These are phyloP conservation scores for Leptobrachium ailaonicum DNA, from an alignment of 2,113 vertebrate species.

Conservation along the genomic window DNA sequence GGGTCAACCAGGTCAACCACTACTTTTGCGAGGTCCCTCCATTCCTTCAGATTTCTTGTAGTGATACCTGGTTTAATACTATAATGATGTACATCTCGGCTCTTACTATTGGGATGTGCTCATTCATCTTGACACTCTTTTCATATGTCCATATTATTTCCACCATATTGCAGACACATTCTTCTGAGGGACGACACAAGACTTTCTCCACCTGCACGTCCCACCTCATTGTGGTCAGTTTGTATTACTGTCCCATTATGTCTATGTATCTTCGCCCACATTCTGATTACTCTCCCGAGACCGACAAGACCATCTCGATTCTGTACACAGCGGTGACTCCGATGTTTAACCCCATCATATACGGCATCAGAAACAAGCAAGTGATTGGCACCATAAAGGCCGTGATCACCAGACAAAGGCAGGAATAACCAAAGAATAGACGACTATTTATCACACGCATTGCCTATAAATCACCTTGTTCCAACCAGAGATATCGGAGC, in stretches of 20 bases:
- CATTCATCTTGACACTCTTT: not conserved
- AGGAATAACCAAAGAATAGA: too few species aligned
- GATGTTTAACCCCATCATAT: conserved; percentile 27
- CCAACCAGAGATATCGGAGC: too few species aligned
- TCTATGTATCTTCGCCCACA: conserved; percentile 4
- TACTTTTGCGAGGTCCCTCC: not conserved
- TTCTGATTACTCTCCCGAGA: not conserved
- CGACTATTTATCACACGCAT: too few species aligned
- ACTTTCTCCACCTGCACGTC: conserved; percentile 9
- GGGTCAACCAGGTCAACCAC: not conserved
- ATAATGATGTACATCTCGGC: not conserved
- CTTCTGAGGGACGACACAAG: not conserved
- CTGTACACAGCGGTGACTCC: conserved; percentile 25
- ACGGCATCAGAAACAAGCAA: conserved; percentile 30
- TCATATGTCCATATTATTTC: not conserved
- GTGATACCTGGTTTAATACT: not conserved
- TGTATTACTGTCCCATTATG: conserved; percentile 2
- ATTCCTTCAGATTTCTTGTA: not conserved
- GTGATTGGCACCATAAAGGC: conserved; percentile 53
- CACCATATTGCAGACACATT: not conserved
- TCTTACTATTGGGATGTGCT: too few species aligned
- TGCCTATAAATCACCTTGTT: too few species aligned
- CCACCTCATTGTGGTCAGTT: conserved; percentile 4
- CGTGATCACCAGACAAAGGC: too few species aligned
- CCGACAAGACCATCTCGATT: not conserved